phyloP scores from a whole-genome alignment of 2,888 invertebrate species.

The Ophion ellenae region DNA sequence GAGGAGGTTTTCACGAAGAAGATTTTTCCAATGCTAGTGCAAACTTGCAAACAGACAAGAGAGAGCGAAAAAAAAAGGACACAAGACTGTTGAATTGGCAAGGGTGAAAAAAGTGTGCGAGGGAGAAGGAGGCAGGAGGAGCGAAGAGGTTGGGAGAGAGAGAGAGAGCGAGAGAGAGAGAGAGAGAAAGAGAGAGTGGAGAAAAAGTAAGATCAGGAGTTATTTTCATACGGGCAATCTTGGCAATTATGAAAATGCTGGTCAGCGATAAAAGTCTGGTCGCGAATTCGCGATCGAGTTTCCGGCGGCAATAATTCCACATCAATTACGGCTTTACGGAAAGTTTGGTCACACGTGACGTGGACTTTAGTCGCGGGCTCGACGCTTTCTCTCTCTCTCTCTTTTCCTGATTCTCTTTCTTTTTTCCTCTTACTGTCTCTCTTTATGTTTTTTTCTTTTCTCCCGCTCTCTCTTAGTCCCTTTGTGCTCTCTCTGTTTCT shows the following conservation, averaged over 20 bases:
- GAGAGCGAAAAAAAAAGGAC: no score
- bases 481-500: neutral
- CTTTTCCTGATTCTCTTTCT: neutral
- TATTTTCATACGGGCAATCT: conserved; percentile 56
- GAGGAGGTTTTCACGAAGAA: neutral
- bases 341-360: conserved; percentile 56
- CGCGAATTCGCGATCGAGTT: conserved; percentile 56
- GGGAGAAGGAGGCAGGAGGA: neutral
- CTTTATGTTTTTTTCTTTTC: neutral
- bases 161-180: neutral
- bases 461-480: neutral
- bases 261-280: conserved; percentile 45
- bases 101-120: neutral
- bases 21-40: neutral
- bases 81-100: no score
- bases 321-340: conserved; percentile 51
- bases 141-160: no score
- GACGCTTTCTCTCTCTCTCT: neutral
- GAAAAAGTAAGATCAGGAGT: neutral
- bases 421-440: no score
- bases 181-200: neutral
- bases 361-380: conserved; percentile 34
- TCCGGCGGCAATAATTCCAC: conserved; percentile 50
- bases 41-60: neutral
- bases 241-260: conserved; percentile 59